Percentiles rank a stretch among this genome's conserved stretches.
phyloP scores from a whole-genome alignment of 2,113 vertebrate genomes.

The Peromyscus maniculatus region DNA sequence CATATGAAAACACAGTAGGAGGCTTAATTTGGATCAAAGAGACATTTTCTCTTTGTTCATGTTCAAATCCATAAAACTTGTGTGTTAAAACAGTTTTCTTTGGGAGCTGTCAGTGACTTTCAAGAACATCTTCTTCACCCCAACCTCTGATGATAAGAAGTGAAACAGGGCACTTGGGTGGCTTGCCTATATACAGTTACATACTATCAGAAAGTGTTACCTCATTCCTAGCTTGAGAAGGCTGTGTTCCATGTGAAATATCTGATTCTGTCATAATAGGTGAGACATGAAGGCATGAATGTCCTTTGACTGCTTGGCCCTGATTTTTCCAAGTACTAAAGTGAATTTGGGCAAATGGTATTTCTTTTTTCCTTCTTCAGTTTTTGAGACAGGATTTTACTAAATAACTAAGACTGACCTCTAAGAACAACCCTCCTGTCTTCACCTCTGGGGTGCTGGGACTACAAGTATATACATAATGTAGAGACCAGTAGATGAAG shows the following conservation, averaged over 20 bases:
- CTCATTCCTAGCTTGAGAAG: background rate
- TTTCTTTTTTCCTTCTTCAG: background rate
- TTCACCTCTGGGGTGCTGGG: too few relatives aligned
- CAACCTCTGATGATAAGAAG: background rate
- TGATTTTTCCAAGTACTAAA: background rate
- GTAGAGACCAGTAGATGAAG: background rate
- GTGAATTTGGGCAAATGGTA: background rate
- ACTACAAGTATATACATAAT: background rate
- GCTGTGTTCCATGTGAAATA: background rate
- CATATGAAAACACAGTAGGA: conserved; percentile 60
- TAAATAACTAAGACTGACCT: background rate
- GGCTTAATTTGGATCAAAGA: conserved; percentile 57
- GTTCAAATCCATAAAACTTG: conserved; percentile 28
- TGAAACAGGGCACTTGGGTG: background rate
- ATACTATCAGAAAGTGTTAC: accelerated
- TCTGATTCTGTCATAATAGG: background rate
- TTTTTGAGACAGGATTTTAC: background rate
- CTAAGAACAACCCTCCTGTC: too few relatives aligned
- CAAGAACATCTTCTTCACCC: background rate
- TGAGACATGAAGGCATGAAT: background rate
- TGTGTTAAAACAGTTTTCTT: background rate
- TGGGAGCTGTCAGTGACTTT: background rate
- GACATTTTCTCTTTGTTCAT: conserved; percentile 56
- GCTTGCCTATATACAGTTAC: background rate
- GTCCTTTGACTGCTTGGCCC: background rate